These are phyloP conservation scores for Urocynchramus pylzowi DNA, from an alignment of 2,113 vertebrate species.

Conservation along the genomic window DNA sequence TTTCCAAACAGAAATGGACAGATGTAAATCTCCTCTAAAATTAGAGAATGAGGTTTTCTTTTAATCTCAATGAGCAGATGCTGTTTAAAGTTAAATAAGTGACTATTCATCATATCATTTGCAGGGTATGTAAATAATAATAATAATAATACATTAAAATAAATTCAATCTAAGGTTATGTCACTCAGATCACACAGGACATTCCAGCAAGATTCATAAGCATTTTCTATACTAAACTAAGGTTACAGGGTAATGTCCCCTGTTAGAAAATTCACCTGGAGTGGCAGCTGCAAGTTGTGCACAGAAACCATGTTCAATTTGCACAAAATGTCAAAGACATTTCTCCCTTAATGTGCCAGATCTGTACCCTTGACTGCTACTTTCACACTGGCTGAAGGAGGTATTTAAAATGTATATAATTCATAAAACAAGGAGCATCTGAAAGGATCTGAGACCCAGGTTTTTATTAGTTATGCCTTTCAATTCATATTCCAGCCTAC, in stretches of 20 bases:
- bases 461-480: constrained; percentile 1
- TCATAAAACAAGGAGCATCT: background rate
- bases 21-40: background rate
- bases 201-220: background rate
- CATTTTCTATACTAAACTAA: background rate
- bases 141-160: background rate
- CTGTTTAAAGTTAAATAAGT: background rate
- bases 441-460: background rate
- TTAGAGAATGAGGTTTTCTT: background rate
- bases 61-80: background rate
- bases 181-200: background rate
- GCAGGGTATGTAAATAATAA: background rate
- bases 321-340: background rate
- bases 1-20: background rate
- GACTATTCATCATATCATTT: background rate
- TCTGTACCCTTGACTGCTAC: background rate
- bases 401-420: background rate
- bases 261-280: background rate
- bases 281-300: background rate
- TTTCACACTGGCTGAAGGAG: background rate
- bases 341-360: background rate
- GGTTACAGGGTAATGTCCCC: background rate
- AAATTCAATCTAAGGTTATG: background rate
- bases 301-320: background rate
- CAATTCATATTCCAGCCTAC: background rate